phyloP scores from a whole-genome alignment of 2,888 invertebrate genomes.

The Diaprepes abbreviatus region DNA sequence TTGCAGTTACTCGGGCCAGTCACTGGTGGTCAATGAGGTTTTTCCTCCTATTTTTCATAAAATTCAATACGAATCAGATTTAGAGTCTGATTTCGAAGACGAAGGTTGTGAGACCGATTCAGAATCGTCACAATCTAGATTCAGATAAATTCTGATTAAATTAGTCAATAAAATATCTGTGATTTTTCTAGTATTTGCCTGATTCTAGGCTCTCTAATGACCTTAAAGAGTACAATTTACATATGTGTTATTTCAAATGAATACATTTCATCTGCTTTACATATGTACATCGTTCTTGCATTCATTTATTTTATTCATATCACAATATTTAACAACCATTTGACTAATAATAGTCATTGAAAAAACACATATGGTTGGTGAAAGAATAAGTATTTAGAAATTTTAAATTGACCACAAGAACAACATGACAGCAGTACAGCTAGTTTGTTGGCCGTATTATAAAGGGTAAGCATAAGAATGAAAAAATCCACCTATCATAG shows the following conservation, averaged over 20 bases:
- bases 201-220: not conserved
- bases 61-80: conserved; percentile 57
- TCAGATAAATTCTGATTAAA: not conserved
- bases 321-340: not conserved
- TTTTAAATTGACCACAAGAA: conserved; percentile 30
- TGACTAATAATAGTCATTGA: conserved; percentile 7
- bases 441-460: conserved; percentile 30
- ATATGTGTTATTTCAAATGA: conserved; percentile 16
- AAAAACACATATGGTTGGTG: conserved; percentile 29
- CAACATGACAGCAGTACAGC: conserved; percentile 26
- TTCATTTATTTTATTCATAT: conserved; percentile 1
- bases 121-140: conserved; percentile 11
- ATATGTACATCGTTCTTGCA: not conserved
- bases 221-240: conserved; percentile 14
- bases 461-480: conserved; percentile 49
- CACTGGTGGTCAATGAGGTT: conserved; percentile 92
- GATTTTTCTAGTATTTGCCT: conserved; percentile 13
- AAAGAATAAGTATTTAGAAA: not conserved
- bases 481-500: not conserved
- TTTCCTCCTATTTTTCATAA: conserved; percentile 78
- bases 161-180: not conserved
- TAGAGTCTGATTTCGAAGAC: conserved; percentile 36
- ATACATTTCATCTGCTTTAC: not conserved
- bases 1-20: conserved; percentile 94
- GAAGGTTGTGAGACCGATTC: conserved; percentile 20